Percentiles rank a stretch among this genome's conserved stretches.
Evolutionary conservation across 2,113 vertebrate species (phyloP).

Genomic region (Hepsetus odoe): DNA sequence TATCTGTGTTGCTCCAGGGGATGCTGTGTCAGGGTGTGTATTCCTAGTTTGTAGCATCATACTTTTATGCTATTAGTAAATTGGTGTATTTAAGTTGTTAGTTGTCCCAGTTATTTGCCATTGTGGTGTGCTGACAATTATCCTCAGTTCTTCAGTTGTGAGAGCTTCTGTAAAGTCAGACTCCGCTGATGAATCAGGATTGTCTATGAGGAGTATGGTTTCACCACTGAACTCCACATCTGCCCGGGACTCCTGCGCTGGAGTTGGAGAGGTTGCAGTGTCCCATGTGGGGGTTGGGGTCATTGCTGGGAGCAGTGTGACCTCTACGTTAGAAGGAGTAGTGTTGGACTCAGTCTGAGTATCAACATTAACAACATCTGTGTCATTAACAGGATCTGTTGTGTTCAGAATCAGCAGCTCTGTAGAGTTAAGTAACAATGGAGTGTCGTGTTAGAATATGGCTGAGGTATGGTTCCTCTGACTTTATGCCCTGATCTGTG

Average conservation of each 20-base stretch:
- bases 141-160: constrained; percentile 1
- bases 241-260: constrained; percentile 63
- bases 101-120: neutral
- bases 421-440: constrained; percentile 26
- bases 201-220: constrained; percentile 39
- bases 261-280: constrained; percentile 37
- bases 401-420: constrained; percentile 1
- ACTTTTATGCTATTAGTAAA: no score
- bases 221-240: constrained; percentile 65
- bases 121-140: neutral
- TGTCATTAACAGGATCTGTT: constrained; percentile 7
- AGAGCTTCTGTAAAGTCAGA: constrained; percentile 27
- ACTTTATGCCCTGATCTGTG: constrained; percentile 31
- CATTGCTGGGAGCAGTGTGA: constrained; percentile 62
- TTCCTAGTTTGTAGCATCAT: constrained; percentile 26
- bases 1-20: constrained; percentile 65
- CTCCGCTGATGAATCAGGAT: constrained; percentile 29
- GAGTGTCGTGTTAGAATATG: constrained; percentile 32
- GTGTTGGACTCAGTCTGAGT: constrained; percentile 10
- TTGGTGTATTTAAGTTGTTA: no score
- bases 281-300: constrained; percentile 55
- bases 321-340: constrained; percentile 39
- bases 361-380: constrained; percentile 45
- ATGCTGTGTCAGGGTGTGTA: constrained; percentile 48
- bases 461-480: neutral